A percentile compares a stretch with the other conserved stretches of the same genome.
Conservation (phyloP, 2,113 vertebrate species). For the Eulacestoma nigropectus region DNA sequence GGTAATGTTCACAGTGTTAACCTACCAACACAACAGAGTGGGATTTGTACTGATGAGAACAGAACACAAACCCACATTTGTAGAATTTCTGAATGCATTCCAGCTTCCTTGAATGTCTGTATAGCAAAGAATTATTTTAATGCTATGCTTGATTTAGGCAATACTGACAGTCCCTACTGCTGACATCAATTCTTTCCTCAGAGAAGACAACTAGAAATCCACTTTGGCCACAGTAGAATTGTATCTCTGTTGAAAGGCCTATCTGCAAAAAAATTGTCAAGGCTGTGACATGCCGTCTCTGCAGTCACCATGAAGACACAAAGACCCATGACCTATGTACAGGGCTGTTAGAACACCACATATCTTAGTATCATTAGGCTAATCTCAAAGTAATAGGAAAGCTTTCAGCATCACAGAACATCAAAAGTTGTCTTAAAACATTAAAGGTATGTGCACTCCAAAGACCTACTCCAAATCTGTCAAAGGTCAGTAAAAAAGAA, state of each 20-base stretch:
- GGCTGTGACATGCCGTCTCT: not conserved
- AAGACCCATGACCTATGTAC: not conserved
- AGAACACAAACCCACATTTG: not conserved
- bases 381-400: not conserved
- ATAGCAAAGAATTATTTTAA: not conserved
- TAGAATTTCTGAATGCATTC: not conserved
- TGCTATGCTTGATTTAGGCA: not conserved
- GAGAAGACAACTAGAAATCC: not conserved
- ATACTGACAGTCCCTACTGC: not conserved
- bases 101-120: not conserved
- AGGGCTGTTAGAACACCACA: not conserved
- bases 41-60: not conserved
- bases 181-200: not conserved
- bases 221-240: not conserved
- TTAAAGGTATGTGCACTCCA: not conserved
- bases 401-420: not conserved
- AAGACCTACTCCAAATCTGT: not conserved
- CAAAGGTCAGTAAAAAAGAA: not conserved
- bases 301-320: not conserved
- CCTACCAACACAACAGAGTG: not conserved
- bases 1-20: not conserved
- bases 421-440: not conserved
- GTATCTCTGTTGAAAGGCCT: not conserved
- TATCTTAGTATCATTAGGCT: not conserved
- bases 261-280: not conserved